Percentiles rank a stretch among this genome's conserved stretches.
phyloP scores from a whole-genome alignment of 2,888 invertebrate genomes.

The Synergus gifuensis region DNA sequence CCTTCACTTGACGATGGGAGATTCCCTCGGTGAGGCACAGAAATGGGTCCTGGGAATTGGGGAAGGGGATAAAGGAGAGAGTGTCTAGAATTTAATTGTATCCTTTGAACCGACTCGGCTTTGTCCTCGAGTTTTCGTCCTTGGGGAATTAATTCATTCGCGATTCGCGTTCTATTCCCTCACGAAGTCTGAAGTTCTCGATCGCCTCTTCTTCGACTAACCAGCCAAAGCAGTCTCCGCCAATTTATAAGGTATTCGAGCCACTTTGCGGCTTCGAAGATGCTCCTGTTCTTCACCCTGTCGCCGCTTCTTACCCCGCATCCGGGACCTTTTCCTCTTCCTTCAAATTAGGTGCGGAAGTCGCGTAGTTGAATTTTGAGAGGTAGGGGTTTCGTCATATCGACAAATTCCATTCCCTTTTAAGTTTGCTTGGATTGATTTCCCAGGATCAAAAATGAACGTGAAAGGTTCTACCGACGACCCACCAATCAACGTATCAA shows the following conservation, averaged over 20 bases:
- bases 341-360: constrained; percentile 35
- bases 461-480: too few species aligned
- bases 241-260: constrained; percentile 40
- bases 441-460: neutral
- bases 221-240: constrained; percentile 35
- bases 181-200: constrained; percentile 32
- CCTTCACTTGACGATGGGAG: constrained; percentile 13
- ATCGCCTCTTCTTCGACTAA: constrained; percentile 40
- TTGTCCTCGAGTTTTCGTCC: constrained; percentile 40
- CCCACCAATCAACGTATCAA: too few species aligned
- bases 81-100: constrained; percentile 42
- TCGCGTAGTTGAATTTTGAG: constrained; percentile 22
- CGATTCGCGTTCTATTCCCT: constrained; percentile 36
- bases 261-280: constrained; percentile 35
- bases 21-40: constrained; percentile 9
- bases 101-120: constrained; percentile 36
- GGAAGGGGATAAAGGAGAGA: constrained; percentile 12
- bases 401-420: constrained; percentile 15
- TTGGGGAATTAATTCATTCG: constrained; percentile 39
- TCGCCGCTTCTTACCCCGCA: constrained; percentile 14
- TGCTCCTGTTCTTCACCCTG: constrained; percentile 11
- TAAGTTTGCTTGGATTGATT: neutral
- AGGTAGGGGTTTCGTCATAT: constrained; percentile 8
- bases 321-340: constrained; percentile 39
- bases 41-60: constrained; percentile 4